Evolutionary conservation across 1,140 invertebrate genomes (phyloP), one percentile per base, ranked within the genome.

Genomic region (Drosophila sechellia): DNA sequence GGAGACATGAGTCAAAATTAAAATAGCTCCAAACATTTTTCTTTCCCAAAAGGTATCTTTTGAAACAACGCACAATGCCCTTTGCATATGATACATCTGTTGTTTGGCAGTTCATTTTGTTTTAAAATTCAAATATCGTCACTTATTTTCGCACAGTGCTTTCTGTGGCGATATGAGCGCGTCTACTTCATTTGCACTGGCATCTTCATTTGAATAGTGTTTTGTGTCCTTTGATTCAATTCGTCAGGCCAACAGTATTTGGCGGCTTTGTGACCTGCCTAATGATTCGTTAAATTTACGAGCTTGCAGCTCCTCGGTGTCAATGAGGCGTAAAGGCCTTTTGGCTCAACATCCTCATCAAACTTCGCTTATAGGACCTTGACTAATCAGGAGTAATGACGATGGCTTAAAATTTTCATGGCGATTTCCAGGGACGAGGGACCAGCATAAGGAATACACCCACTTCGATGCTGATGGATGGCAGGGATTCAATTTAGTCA

Each of bases 251-350:
- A 48, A 48, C 20, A 13, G 25, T 55, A 69, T 69, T 69, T 13
- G 63, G 63, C 8, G 49, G 63, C 59, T 68, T 79, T 86, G 64
- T 79, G 56, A 54, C 31, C 46, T 83, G 79, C 84, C 58, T 89
- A 89, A 89, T 89, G 84, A 89, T 66, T 74, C 84, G 84, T 35
- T 89, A 77, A 89, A 84, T 89, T 74, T 83, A 68, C 79, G 72
- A 83, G 72, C 45, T 64, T 71, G 59, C 66, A 58, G 65, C 58
- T 46, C 64, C 45, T 40, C 46, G 45, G 43, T 46, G 58, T 50
- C 84, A 87, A 89, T 87, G 84, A 77, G 79, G 71, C 83, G 66
- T 79, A 57, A 48, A 66, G 42, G 17, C 22, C 39, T 25, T 63
- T 34, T 4, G 12, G 11, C 13, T 40, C 50, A 35, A 31, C n/a